phyloP scores from a whole-genome alignment of 1,140 invertebrate species.

The Marisa cornuarietis region DNA sequence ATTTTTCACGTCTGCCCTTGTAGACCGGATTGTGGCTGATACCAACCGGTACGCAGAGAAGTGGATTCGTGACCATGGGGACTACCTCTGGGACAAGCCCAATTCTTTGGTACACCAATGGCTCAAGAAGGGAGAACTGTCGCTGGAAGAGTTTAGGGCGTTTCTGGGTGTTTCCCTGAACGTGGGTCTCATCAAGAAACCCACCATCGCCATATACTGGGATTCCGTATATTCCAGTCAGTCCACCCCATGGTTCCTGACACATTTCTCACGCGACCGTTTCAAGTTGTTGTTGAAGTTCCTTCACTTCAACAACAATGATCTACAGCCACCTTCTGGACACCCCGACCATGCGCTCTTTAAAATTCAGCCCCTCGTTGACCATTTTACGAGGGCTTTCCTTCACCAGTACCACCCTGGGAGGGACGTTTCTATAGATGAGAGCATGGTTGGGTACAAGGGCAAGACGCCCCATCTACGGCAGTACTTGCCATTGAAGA shows the following conservation, averaged over 20 bases:
- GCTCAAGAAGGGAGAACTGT: not conserved
- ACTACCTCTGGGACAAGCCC: conserved; percentile 4
- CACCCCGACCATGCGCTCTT: not conserved
- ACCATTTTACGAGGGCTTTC: not conserved
- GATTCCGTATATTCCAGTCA: not conserved
- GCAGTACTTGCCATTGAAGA: not conserved
- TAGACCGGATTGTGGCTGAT: not conserved
- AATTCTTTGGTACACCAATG: conserved; percentile 2
- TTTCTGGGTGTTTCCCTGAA: not conserved
- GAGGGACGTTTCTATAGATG: too few relatives aligned
- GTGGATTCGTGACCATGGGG: not conserved
- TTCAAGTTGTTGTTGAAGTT: not conserved
- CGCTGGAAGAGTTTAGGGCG: too few relatives aligned
- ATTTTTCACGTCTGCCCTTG: not conserved
- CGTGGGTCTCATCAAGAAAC: conserved; percentile 8
- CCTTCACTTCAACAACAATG: too few relatives aligned
- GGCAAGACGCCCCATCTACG: conserved; percentile 6
- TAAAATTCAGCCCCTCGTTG: conserved; percentile 11
- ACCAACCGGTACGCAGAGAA: conserved; percentile 1
- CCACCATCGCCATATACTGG: conserved; percentile 9
- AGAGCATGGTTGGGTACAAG: too few relatives aligned
- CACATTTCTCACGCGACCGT: conserved; percentile 8
- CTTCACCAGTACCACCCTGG: not conserved
- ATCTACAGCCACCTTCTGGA: too few relatives aligned
- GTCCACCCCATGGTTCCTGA: conserved; percentile 4